Evolutionary conservation across 2,888 invertebrate species (phyloP).

Genomic region (Lysandra coridon): DNA sequence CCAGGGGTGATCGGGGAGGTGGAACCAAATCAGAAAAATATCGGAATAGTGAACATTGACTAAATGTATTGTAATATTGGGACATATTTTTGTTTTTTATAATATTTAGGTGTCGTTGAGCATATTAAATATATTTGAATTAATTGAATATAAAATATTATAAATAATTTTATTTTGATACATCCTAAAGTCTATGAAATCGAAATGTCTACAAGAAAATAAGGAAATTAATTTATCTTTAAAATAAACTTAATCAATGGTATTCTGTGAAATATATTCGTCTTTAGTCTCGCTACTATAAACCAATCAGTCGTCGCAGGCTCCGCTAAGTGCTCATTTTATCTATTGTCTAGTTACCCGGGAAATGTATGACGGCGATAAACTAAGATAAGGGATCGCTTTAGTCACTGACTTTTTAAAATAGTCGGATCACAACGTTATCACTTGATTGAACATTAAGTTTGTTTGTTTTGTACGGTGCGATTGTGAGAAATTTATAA

Average conservation of each 20-base stretch:
- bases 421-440: conserved; percentile 17
- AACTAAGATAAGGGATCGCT: conserved; percentile 27
- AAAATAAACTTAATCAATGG: not conserved
- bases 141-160: no score
- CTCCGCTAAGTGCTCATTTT: conserved; percentile 23
- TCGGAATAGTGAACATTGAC: not conserved
- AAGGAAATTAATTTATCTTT: not conserved
- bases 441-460: conserved; percentile 11
- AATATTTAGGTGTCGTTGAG: not conserved
- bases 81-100: not conserved
- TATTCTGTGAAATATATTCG: conserved; percentile 10
- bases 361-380: conserved; percentile 29
- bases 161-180: no score
- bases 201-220: no score
- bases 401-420: conserved; percentile 26
- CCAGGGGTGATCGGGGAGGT: not conserved
- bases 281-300: conserved; percentile 15
- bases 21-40: conserved; percentile 1
- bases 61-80: not conserved
- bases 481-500: not conserved
- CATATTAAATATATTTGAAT: not conserved
- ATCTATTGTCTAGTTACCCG: conserved; percentile 28
- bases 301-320: conserved; percentile 20
- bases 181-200: no score
- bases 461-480: not conserved